Evolutionary conservation across 53 echinoderm and acorn worm species (phyloP).

Genomic region (Luidia sarsii): DNA sequence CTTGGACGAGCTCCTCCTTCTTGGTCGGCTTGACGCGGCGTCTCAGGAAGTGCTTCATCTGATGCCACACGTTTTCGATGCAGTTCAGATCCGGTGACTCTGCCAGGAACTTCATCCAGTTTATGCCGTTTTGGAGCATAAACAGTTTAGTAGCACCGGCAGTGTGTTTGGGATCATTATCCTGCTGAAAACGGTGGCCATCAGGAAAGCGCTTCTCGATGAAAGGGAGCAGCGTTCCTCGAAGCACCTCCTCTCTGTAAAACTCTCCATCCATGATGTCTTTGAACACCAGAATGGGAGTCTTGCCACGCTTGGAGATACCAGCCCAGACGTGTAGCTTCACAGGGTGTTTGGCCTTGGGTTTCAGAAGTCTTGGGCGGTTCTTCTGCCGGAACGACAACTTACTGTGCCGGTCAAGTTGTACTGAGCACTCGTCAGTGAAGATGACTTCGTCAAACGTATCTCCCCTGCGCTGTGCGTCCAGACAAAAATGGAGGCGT

Average conservation of each 20-base stretch:
- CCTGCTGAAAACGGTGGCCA: slow-evolving; percentile 15
- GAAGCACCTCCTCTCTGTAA: background rate
- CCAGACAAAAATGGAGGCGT: slow-evolving; percentile 10
- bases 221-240: background rate
- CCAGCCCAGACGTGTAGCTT: slow-evolving; percentile 76
- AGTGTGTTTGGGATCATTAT: slow-evolving; percentile 33
- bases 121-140: slow-evolving; percentile 24
- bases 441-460: slow-evolving; percentile 34
- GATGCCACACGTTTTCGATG: slow-evolving; percentile 43
- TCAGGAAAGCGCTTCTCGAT: background rate
- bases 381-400: background rate
- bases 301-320: slow-evolving; percentile 49
- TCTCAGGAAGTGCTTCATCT: slow-evolving; percentile 29
- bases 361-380: slow-evolving; percentile 6
- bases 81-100: slow-evolving; percentile 47
- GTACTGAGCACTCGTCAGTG: slow-evolving; percentile 19
- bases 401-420: background rate
- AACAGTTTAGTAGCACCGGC: background rate
- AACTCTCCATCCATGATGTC: slow-evolving; percentile 55
- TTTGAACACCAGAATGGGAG: slow-evolving; percentile 48
- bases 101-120: slow-evolving; percentile 31
- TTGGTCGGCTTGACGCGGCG: background rate
- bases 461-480: background rate
- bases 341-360: slow-evolving; percentile 53
- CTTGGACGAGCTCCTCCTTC: background rate